Evolutionary conservation across 1,140 invertebrate genomes (phyloP), one percentile per base, ranked within the genome.

Genomic region (Archegozetes longisetosus): DNA sequence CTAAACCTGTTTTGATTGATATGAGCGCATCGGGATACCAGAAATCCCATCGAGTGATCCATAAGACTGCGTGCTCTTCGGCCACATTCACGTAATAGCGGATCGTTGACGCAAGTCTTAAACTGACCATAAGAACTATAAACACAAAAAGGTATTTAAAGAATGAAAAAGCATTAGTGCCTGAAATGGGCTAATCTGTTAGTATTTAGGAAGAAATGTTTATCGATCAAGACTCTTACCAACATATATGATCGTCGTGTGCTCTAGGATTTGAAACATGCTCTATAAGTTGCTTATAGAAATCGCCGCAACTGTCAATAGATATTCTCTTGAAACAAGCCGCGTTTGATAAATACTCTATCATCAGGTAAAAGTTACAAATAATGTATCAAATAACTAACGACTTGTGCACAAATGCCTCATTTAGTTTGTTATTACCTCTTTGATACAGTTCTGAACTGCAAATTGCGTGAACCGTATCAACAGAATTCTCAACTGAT

Each of bases 381-480:
- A n/a, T n/a, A n/a, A n/a, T n/a, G n/a, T n/a, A n/a, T n/a, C n/a
- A n/a, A n/a, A n/a, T n/a, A n/a, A n/a, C n/a, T n/a, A n/a, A n/a
- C n/a, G 6, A 53, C 24, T 55, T 58, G 20, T 1, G 13, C 17
- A 6, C 14, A 55, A 28, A 22, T 22, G 17, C 3, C n/a, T 24
- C 13, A n/a, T 53, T 40, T 58, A 12, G 13, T 53, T 58, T 29
- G 4, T 26, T 23, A 6, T 22, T 52, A 68, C 67, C 67, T 60
- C 55, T 67, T 53, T 68, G 67, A 29, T 66, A 65, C 23, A 40
- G 28, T 23, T 68, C 62, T 9, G 67, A 68, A 27, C 63, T 64
- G 51, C 67, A 68, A 50, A 68, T 68, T 20, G 66, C 65, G 46
- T 68, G 67, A 24, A 68, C 67, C 6, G 67, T 66, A 51, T 65